Conservation (phyloP, 2,888 invertebrate species). For the Xestia rhomboidea region DNA sequence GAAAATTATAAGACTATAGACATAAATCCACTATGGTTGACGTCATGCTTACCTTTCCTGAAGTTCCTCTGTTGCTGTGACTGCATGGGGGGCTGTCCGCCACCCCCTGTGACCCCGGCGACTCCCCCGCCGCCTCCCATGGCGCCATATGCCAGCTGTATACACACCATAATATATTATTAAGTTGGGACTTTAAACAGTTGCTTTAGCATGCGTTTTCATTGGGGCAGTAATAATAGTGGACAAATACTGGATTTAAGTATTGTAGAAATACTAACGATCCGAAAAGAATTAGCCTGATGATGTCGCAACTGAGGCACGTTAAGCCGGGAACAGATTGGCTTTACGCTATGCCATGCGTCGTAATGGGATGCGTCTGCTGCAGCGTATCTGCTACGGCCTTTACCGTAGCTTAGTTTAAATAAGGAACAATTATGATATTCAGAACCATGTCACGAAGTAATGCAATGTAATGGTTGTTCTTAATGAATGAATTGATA, state of each 20-base stretch:
- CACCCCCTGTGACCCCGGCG: conserved; percentile 79
- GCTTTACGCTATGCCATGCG: neutral
- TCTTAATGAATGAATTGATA: neutral
- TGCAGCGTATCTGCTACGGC: no score
- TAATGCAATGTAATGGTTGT: neutral
- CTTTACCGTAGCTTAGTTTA: neutral
- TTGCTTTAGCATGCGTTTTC: conserved; percentile 22
- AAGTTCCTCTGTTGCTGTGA: conserved; percentile 83
- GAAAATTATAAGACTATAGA: neutral
- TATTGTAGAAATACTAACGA: neutral
- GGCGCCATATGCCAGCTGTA: conserved; percentile 83
- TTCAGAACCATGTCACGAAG: neutral
- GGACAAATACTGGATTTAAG: neutral
- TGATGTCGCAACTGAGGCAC: neutral
- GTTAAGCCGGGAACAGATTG: neutral
- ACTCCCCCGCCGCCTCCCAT: conserved; percentile 85
- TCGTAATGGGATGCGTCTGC: neutral
- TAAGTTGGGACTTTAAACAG: neutral
- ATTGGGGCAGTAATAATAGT: neutral
- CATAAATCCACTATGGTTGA: neutral
- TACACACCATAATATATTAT: neutral
- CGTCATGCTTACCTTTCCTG: conserved; percentile 80
- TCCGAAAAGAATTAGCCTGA: neutral
- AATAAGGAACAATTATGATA: neutral
- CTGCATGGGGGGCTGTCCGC: conserved; percentile 87